These are phyloP conservation scores for Paratilapia polleni DNA, from an alignment of 2,113 vertebrate genomes.

Conservation along the genomic window DNA sequence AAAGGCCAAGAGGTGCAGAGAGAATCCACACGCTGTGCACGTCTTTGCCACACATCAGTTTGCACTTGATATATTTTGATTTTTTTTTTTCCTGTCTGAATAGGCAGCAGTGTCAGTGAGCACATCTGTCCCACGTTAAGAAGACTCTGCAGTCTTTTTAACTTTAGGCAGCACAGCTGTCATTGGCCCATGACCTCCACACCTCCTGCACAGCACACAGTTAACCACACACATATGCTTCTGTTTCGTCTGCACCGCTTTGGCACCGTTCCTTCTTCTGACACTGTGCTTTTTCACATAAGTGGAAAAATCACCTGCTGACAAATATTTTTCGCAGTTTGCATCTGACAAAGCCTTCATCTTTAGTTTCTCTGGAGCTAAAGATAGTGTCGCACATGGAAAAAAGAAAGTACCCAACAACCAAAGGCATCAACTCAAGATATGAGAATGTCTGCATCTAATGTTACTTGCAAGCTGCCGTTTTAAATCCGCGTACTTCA, in stretches of 20 bases:
- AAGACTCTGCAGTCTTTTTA: neutral
- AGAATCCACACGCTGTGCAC: neutral
- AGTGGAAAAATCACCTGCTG: neutral
- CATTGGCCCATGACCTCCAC: neutral
- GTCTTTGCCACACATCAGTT: neutral
- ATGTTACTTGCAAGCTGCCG: neutral
- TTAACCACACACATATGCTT: conserved; percentile 4
- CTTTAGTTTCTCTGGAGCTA: neutral
- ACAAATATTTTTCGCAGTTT: neutral
- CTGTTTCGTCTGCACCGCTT: neutral
- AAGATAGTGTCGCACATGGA: neutral
- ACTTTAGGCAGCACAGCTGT: neutral
- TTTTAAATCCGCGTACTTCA: neutral
- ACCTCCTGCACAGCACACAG: neutral
- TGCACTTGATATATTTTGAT: neutral
- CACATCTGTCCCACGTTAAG: conserved; percentile 41
- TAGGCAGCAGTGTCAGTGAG: neutral
- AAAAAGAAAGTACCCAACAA: neutral
- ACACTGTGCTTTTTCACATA: neutral
- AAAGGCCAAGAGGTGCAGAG: neutral
- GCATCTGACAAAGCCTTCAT: neutral
- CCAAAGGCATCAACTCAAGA: neutral
- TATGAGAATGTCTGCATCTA: neutral
- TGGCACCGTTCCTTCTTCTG: neutral
- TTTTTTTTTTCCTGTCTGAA: conserved; percentile 1